A percentile compares a stretch with the other conserved stretches of the same genome.
These are phyloP conservation scores for Oncorhynchus gorbuscha DNA, from an alignment of 2,113 vertebrate species.

Conservation along the genomic window DNA sequence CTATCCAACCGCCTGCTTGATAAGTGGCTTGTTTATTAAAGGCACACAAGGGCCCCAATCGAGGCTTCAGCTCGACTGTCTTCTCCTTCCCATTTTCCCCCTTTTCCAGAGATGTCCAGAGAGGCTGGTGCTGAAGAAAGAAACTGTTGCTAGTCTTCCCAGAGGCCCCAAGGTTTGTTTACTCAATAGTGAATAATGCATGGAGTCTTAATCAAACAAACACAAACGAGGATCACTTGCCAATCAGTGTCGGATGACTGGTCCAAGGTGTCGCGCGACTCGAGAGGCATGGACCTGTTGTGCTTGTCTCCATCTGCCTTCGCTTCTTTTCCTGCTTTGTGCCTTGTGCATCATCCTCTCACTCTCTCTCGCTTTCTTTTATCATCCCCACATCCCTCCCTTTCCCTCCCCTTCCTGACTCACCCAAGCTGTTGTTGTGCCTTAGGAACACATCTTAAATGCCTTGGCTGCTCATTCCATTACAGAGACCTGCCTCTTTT, in stretches of 20 bases:
- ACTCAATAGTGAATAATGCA: background rate
- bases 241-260: background rate
- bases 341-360: too few species aligned
- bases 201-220: background rate
- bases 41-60: background rate
- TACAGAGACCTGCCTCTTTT: too few species aligned
- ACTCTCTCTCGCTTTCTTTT: background rate
- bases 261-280: background rate
- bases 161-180: background rate
- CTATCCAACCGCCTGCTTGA: slow-evolving; percentile 12
- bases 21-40: background rate
- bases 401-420: background rate
- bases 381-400: background rate
- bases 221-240: background rate
- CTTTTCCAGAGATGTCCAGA: background rate
- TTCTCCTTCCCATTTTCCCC: background rate
- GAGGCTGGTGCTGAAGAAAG: background rate
- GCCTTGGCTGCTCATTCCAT: too few species aligned
- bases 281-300: background rate
- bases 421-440: background rate
- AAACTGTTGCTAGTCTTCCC: background rate
- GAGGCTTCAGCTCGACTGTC: background rate
- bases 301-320: background rate
- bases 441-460: too few species aligned
- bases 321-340: background rate